Percentiles rank a stretch among this genome's conserved stretches.
Conservation (phyloP, 2,797 vertebrate genomes). For the Xenentodon cancila region DNA sequence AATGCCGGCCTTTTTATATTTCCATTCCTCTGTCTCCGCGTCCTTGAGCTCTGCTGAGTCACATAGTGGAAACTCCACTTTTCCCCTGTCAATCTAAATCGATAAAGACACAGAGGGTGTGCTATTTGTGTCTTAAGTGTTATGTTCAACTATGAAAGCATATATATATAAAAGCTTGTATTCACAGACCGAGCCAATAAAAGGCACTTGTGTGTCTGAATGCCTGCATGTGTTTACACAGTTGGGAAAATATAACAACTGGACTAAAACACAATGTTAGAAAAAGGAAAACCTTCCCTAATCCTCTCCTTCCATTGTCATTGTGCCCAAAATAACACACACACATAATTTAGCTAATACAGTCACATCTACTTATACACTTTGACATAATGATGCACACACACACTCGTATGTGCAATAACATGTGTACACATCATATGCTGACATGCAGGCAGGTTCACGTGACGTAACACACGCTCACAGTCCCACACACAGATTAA, state of each 20-base stretch:
- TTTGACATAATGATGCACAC: constrained; percentile 9
- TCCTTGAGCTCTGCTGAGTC: constrained; percentile 37
- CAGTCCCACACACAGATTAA: constrained; percentile 53
- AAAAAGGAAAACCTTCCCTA: constrained; percentile 72
- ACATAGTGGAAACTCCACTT: constrained; percentile 68
- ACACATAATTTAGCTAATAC: constrained; percentile 24
- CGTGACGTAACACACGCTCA: background rate
- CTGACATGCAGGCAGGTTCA: constrained; percentile 4
- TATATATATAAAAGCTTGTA: too few species aligned
- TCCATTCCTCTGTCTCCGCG: constrained; percentile 36
- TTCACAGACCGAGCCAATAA: too few species aligned
- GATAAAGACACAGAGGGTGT: too few species aligned
- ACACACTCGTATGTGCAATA: constrained; percentile 18
- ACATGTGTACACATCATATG: constrained; percentile 1
- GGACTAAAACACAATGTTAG: constrained; percentile 51
- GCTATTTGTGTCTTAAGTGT: constrained; percentile 2
- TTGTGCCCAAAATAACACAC: constrained; percentile 59
- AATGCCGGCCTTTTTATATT: constrained; percentile 31
- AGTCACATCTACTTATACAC: constrained; percentile 35
- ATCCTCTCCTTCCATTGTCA: constrained; percentile 63
- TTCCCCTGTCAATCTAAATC: constrained; percentile 19
- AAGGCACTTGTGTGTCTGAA: background rate
- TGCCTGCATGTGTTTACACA: constrained; percentile 21
- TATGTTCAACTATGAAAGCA: too few species aligned
- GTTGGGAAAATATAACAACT: constrained; percentile 48